Base-by-base conservation (phyloP, 2,797 vertebrate genomes). In the Triplophysa yarkandensis region DNA sequence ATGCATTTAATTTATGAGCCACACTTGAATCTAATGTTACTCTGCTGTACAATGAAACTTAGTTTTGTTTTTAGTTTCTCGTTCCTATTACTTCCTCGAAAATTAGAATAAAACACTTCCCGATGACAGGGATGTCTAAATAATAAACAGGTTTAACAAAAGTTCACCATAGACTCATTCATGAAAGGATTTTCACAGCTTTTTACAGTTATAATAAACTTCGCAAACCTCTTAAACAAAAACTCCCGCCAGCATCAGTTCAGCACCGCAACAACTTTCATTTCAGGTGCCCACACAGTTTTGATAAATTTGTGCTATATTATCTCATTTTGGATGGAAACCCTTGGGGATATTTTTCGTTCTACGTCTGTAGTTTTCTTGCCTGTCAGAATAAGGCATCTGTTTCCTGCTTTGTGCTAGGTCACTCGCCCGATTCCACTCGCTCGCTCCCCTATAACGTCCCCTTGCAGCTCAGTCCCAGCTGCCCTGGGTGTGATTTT, bases 371-470 rank as follows among this genome's bases (percentile, higher is more conserved):
- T 89, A 88, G 83, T 74, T 81, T 77, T 81, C 85, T 88, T 86
- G 79, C 84, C 83, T 83, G 85, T 89, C 88, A 90, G 83, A 91
- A 87, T 88, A 70, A 84, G 82, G 91, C 92, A 93, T 92, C 92
- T 93, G 92, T 93, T 93, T 93, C 92, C 92, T 93, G 92, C 92
- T 88, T 85, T 90, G 85, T 86, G 86, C 86, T 81, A 84, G 85
- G 85, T 82, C 83, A 77, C 79, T 82, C 55, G 78, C 76, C 76
- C 72, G 77, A 78, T 84, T 84, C 80, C 83, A 83, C 80, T 62
- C 74, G 48, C 83, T 82, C 79, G 78, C 80, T 82, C 73, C 68
- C 64, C 78, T 77, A n/a, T n/a, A 77, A 82, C 74, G 71, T 52
- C 58, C 76, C 61, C 61, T 64, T 21, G 55, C 46, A 70, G 68